Evolutionary conservation across 2,113 vertebrate genomes (phyloP), one percentile per base, ranked within the genome.

Genomic region (Toxotes jaculatrix): DNA sequence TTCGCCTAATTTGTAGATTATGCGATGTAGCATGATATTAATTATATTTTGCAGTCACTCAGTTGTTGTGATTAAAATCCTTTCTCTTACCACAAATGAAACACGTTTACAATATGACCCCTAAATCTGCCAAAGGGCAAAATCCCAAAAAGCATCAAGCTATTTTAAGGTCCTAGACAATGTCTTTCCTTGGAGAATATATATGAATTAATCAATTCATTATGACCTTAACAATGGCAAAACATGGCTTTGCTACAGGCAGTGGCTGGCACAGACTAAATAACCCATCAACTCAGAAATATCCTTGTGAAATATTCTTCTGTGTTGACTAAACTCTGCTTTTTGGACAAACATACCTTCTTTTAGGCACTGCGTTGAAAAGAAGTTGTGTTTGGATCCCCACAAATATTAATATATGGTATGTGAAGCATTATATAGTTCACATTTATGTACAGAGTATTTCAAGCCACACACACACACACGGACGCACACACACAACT

Each of bases 1-100:
- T 60, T 61, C 40, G 57, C 38, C 55, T 49, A 27, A 67, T 85
- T 78, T 86, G 69, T 36, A 80, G 59, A 84, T 67, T 61, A 81
- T 64, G 67, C n/a, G 38, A 27, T 23, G 38, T 12, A 66, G 45
- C 32, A 68, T 47, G 7, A 51, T 23, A 74, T 63, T 21, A 87
- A 77, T 69, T 57, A 74, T 10, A 81, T 71, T 61, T 77, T 34
- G 3, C 53, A 43, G 17, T 14, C 5, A n/a, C 70, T 31, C 65
- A 65, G 51, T 77, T 42, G 34, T 61, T 27, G 27, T 61, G 64
- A 71, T 87, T 77, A 67, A 62, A 83, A 67, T 69, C 9, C 4
- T 42, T 55, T 73, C 27, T 75, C 42, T 59, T 4, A 17, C 47
- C 61, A 60, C 17, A 62, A 77, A 67, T 65, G 3, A 72, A 72